Evolutionary conservation across 2,113 vertebrate genomes (phyloP).

Genomic region (Herpetotheres cachinnans): DNA sequence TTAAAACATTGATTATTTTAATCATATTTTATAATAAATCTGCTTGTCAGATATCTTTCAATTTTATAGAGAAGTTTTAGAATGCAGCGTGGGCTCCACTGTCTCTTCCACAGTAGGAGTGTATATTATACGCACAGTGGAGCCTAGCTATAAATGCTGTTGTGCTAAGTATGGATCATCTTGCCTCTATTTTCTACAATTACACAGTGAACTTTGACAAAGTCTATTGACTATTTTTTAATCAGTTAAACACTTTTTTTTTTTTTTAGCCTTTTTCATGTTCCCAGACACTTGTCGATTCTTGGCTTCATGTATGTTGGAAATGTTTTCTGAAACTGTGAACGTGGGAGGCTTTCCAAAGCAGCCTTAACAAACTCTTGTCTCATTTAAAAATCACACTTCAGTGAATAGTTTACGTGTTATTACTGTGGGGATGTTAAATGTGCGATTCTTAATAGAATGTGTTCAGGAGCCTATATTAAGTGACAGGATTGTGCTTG

Average conservation of each 20-base stretch:
- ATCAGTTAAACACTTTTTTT: background rate
- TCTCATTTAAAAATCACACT: background rate
- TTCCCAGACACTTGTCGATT: background rate
- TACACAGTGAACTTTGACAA: background rate
- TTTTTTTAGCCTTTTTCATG: background rate
- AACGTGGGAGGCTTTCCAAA: background rate
- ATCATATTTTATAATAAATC: background rate
- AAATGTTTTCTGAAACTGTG: background rate
- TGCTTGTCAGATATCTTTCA: background rate
- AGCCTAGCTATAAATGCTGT: background rate
- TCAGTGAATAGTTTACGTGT: background rate
- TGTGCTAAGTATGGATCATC: background rate
- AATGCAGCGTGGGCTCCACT: background rate
- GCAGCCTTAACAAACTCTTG: background rate
- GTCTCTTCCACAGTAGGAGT: background rate
- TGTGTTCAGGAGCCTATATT: background rate
- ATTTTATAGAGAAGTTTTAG: background rate
- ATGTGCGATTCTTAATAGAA: background rate
- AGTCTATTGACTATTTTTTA: background rate
- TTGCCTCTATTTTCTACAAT: background rate
- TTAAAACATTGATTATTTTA: background rate
- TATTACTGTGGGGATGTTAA: background rate
- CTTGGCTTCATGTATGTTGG: background rate
- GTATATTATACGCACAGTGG: fast-evolving
- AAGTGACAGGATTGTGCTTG: background rate